These are phyloP conservation scores for Taphrorychus bicolor DNA, from an alignment of 2,888 invertebrate genomes.

Conservation along the genomic window DNA sequence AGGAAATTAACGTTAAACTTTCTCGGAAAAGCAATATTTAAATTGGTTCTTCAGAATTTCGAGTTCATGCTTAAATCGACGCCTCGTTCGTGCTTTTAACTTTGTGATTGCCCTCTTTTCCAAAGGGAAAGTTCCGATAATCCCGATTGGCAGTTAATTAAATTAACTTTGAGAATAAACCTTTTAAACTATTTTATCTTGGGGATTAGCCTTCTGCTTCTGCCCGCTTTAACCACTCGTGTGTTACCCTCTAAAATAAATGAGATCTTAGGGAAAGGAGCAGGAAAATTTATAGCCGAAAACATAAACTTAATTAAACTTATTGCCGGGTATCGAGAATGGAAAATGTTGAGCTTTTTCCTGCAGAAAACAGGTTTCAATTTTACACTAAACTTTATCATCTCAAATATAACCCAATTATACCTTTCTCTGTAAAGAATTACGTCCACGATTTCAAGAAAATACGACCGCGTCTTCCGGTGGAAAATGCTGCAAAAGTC, in stretches of 20 bases:
- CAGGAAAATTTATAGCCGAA: constrained; percentile 20
- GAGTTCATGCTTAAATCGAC: not conserved
- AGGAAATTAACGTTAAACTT: not conserved
- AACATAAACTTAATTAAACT: constrained; percentile 22
- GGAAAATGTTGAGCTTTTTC: not conserved
- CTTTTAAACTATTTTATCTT: constrained; percentile 28
- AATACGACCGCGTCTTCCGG: not conserved
- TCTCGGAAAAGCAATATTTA: not conserved
- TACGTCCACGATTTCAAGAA: not conserved
- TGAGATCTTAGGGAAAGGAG: constrained; percentile 16
- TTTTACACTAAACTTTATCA: not conserved
- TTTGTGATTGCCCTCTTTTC: not conserved
- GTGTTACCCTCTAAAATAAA: constrained; percentile 23
- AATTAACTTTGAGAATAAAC: constrained; percentile 23
- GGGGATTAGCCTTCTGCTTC: constrained; percentile 20
- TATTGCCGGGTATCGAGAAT: not conserved
- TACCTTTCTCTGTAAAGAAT: not conserved
- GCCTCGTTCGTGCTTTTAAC: constrained; percentile 6
- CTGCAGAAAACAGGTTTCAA: not conserved
- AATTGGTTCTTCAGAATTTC: not conserved
- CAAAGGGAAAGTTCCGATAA: constrained; percentile 2
- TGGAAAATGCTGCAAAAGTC: not conserved
- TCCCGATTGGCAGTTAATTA: constrained; percentile 20
- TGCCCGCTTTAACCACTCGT: constrained; percentile 26
- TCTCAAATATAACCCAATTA: constrained; percentile 1